Conservation (phyloP, 2,797 vertebrate species). For the Sardinella longiceps region DNA sequence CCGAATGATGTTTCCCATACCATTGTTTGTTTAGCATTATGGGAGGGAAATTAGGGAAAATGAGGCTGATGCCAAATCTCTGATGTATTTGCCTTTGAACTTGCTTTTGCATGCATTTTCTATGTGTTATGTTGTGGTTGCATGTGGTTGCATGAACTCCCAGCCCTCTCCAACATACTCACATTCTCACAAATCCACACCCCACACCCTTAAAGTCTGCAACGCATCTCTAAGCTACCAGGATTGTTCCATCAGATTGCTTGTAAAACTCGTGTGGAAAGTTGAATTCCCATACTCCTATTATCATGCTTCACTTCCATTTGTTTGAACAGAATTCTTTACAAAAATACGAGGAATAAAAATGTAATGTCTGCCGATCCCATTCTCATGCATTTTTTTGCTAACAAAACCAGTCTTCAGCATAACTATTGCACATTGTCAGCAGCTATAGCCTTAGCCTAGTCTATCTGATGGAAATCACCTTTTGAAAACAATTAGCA, state of each 20-base stretch:
- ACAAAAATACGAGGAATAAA: background rate
- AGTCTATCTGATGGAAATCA: background rate
- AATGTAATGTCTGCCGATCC: background rate
- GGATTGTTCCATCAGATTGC: background rate
- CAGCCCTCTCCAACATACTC: too few species aligned
- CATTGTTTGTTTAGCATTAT: conserved; percentile 28
- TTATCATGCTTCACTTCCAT: background rate
- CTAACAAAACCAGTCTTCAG: background rate
- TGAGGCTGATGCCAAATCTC: background rate
- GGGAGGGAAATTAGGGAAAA: conserved; percentile 32
- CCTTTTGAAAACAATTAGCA: background rate
- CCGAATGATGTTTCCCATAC: conserved; percentile 32
- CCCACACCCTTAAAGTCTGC: background rate
- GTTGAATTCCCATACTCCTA: background rate
- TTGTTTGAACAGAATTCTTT: background rate
- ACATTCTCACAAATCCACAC: too few species aligned
- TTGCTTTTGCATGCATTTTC: background rate
- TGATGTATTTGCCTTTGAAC: conserved; percentile 14
- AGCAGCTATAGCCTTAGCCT: background rate
- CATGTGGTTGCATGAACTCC: background rate
- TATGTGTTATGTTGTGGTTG: background rate
- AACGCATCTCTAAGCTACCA: background rate
- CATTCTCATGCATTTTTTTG: background rate
- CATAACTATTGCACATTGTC: background rate
- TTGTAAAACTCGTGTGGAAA: background rate